phyloP scores from a whole-genome alignment of 2,113 vertebrate genomes.

The Clinocottus analis region DNA sequence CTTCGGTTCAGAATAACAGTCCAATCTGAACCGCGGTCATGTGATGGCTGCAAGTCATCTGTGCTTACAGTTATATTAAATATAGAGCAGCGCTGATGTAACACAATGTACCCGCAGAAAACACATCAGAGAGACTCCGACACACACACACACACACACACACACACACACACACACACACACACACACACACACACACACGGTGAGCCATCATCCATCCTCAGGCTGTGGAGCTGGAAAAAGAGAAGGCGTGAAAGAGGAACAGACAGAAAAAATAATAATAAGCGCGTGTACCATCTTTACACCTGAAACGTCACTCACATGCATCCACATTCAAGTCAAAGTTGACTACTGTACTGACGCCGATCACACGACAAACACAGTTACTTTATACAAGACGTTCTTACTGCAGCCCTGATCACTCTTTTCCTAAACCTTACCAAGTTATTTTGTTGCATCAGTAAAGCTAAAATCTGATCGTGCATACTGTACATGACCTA shows the following conservation, averaged over 20 bases:
- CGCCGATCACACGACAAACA: no score
- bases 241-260: constrained; percentile 1
- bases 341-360: no score
- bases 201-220: constrained; percentile 33
- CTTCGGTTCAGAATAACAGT: background rate
- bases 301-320: no score
- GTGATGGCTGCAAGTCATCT: background rate
- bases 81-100: constrained; percentile 35
- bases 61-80: constrained; percentile 9
- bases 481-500: no score
- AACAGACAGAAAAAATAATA: constrained; percentile 11
- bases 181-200: constrained; percentile 1
- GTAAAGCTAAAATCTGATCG: no score
- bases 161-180: no score
- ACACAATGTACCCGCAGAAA: constrained; percentile 10
- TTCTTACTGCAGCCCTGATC: no score
- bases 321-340: no score
- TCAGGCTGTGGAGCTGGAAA: constrained; percentile 24
- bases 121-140: constrained; percentile 8
- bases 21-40: background rate
- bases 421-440: no score
- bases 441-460: no score
- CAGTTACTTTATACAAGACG: no score
- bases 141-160: constrained; percentile 18
- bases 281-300: no score